Percentiles rank a stretch among this genome's conserved stretches.
These are phyloP conservation scores for Eupithecia subfuscata DNA, from an alignment of 2,888 invertebrate genomes.

Conservation along the genomic window DNA sequence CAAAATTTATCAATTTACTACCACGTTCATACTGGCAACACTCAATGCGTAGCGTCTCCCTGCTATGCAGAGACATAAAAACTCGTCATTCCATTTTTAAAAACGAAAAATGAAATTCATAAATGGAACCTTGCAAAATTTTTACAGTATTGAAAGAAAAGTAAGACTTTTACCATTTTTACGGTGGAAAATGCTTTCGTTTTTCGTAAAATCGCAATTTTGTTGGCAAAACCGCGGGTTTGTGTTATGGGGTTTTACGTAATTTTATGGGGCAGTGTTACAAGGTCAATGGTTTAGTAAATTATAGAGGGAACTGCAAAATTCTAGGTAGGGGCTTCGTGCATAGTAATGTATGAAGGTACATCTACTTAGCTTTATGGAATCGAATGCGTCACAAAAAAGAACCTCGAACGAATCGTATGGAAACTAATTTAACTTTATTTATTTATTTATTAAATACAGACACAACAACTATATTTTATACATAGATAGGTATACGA, in stretches of 20 bases:
- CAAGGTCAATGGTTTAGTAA: conserved; percentile 34
- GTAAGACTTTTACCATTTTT: background rate
- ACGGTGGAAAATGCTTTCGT: background rate
- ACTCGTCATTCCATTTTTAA: conserved; percentile 30
- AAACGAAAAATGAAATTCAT: conserved; percentile 26
- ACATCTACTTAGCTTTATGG: background rate
- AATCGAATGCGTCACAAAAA: conserved; percentile 11
- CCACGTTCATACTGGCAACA: conserved; percentile 52
- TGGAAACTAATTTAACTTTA: background rate
- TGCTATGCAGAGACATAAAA: conserved; percentile 73
- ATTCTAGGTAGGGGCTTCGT: conserved; percentile 19
- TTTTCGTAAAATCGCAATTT: background rate
- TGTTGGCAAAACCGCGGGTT: background rate
- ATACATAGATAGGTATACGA: no score
- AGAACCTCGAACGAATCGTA: background rate
- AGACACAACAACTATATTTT: no score
- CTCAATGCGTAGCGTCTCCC: conserved; percentile 58
- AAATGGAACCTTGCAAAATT: conserved; percentile 2
- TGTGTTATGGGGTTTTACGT: conserved; percentile 29
- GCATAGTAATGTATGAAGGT: conserved; percentile 10
- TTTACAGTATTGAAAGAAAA: background rate
- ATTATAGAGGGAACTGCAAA: conserved; percentile 33
- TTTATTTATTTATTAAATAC: no score
- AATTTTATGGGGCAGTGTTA: conserved; percentile 36
- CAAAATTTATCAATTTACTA: conserved; percentile 30